Conservation (phyloP, 2,797 vertebrate species). For the Characodon lateralis region DNA sequence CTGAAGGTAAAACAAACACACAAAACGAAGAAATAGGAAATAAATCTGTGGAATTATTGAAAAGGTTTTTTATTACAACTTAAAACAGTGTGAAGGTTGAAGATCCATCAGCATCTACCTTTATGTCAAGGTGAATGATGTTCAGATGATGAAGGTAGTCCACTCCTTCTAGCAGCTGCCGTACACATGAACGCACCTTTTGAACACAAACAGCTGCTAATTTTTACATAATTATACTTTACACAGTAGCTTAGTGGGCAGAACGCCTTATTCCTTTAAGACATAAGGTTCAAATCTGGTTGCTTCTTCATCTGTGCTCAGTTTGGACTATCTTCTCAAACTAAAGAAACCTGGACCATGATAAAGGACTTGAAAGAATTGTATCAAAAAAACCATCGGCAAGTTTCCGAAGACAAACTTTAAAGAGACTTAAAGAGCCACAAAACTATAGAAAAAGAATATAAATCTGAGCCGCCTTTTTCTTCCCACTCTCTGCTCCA, state of each 20-base stretch:
- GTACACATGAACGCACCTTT: slow-evolving; percentile 88
- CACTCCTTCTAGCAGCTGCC: slow-evolving; percentile 90
- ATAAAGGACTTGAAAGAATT: not conserved
- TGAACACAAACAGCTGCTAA: slow-evolving; percentile 9
- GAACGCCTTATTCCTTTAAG: not conserved
- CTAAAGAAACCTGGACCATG: not conserved
- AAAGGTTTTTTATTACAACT: not conserved
- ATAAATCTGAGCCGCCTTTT: not conserved
- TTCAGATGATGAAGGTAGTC: slow-evolving; percentile 85
- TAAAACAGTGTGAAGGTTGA: not conserved
- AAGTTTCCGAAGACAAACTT: not conserved
- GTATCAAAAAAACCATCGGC: not conserved
- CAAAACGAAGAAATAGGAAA: not conserved
- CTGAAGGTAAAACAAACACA: slow-evolving; percentile 67
- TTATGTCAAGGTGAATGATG: slow-evolving; percentile 84
- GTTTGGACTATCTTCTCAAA: not conserved
- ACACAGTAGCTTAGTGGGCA: not conserved
- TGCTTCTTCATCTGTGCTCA: not conserved
- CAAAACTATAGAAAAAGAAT: not conserved
- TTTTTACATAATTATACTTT: not conserved
- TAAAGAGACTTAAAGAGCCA: not conserved
- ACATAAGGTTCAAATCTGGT: not conserved
- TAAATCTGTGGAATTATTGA: not conserved
- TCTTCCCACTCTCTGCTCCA: not conserved
- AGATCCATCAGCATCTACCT: slow-evolving; percentile 66